Base-by-base conservation (phyloP, 1,140 invertebrate genomes). In the Brachionus plicatilis region DNA sequence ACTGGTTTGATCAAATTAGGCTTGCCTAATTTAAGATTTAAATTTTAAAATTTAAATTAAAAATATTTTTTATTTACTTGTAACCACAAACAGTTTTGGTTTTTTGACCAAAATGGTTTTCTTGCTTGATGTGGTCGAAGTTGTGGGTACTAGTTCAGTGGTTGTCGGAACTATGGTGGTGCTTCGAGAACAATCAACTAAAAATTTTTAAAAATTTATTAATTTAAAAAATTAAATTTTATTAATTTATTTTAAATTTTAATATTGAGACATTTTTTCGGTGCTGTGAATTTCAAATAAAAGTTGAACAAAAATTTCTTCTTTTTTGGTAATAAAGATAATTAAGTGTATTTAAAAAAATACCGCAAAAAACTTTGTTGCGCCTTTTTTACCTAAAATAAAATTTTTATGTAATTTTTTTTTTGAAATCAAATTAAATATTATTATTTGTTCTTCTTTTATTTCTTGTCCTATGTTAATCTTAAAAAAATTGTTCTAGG, bases 51-150 rank as follows among this genome's bases (percentile, higher is more conserved):
- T 75, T 29, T 3, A 37, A 24, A 20, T 41, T 24, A 3, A 7
- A 11, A 17, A 14, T 2, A 24, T 76, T 9, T 11, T 4, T 37
- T n/a, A 41, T 14, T 78, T 80, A 80, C 76, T 56, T 80, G 76
- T 80, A 80, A 80, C 47, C 20, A 80, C 27, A 53, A 65, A 80
- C 0, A 80, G 33, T 53, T 80, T 80, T 37, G 76, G 76, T 56
- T 80, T 56, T 60, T 80, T 60, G 33, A 80, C 33, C 3, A 80
- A 33, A 60, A 50, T 27, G n/a, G 76, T 82, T 20, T 53, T 33
- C 12, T 17, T 60, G 29, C 37, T 65, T 9, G 37, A 20, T 47
- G 12, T 14, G 14, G 43, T 45, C 41, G 79, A 37, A 33, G 79
- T 60, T 9, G 14, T 43, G 33, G 37, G 14, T 9, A 41, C 7